A percentile compares a stretch with the other conserved stretches of the same genome.
phyloP scores from a whole-genome alignment of 2,113 vertebrate species.

The Speoplatyrhinus poulsoni region DNA sequence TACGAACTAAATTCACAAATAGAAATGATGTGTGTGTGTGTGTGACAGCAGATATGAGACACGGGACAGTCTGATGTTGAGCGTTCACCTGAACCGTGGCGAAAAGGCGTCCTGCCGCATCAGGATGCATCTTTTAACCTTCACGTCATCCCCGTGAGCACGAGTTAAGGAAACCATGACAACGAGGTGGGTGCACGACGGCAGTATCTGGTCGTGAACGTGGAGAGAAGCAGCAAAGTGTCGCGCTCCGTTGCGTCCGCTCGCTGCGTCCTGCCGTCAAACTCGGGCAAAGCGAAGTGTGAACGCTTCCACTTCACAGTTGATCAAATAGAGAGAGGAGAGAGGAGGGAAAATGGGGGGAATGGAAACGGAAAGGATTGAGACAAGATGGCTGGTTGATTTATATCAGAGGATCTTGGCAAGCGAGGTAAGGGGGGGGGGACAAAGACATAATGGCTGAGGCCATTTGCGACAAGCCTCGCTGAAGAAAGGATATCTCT shows the following conservation, averaged over 20 bases:
- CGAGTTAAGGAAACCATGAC: constrained; percentile 34
- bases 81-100: too few relatives aligned
- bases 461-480: constrained; percentile 4
- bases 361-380: constrained; percentile 2
- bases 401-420: constrained; percentile 4
- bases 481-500: constrained; percentile 8
- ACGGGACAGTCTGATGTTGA: too few relatives aligned
- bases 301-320: constrained; percentile 42
- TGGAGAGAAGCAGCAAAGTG: constrained; percentile 21
- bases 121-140: neutral
- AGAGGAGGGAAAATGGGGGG: constrained; percentile 1
- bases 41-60: too few relatives aligned
- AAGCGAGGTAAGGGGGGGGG: neutral
- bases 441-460: constrained; percentile 1
- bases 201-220: constrained; percentile 21
- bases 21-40: too few relatives aligned
- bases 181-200: constrained; percentile 15
- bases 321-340: constrained; percentile 13
- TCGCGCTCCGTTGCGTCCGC: constrained; percentile 7
- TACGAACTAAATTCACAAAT: too few relatives aligned
- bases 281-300: constrained; percentile 26
- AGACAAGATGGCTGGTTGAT: constrained; percentile 18
- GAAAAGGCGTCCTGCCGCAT: neutral
- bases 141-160: neutral
- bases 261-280: constrained; percentile 21